Evolutionary conservation across 2,888 invertebrate species (phyloP), one percentile per base, ranked within the genome.

Genomic region (Eutolmus rufibarbis): DNA sequence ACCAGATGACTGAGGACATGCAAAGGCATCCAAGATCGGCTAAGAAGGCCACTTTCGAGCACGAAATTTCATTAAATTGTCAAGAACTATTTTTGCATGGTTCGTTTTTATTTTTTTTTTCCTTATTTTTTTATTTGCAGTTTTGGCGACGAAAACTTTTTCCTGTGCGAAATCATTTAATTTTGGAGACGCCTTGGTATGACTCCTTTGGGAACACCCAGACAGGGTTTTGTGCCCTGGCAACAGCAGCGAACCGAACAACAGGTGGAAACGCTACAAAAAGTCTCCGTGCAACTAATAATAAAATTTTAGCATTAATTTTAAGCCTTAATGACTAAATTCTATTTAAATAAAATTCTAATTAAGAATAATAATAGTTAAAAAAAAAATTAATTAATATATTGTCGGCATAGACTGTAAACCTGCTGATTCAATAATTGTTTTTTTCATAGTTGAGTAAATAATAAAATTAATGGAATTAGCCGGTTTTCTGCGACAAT

Each of bases 21-120:
- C 37, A 43, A 57, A 57, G n/a, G 82, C 19, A 66, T 57, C 46
- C 37, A 56, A 56, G 37, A 37, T 82, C 19, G 37, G 37, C 82
- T 82, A 66, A 82, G 37, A 34, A 37, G 19, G 37, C 19, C 37
- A 76, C 82, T 82, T 82, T 82, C 82, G 66, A 57, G 57, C 57
- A 82, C 82, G 66, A 82, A 82, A 82, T 82, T 82, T 82, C 82
- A 82, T 82, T 82, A 82, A 82, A 66, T 82, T 82, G 82, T 82
- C 82, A 82, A 66, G 82, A 82, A 82, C 82, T 57, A 56, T 66
- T 82, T 82, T 82, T 37, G 12, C 23, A 12, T 28, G n/a, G 5
- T 7, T 34, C 7, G 34, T 34, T 12, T 9, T 66, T 28, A 5
- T 66, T 19, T 66, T 28, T 9, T 23, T 23, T 0, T 23, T 57